Evolutionary conservation across 1,140 invertebrate species (phyloP).

Genomic region (Tetragonula clypearis): DNA sequence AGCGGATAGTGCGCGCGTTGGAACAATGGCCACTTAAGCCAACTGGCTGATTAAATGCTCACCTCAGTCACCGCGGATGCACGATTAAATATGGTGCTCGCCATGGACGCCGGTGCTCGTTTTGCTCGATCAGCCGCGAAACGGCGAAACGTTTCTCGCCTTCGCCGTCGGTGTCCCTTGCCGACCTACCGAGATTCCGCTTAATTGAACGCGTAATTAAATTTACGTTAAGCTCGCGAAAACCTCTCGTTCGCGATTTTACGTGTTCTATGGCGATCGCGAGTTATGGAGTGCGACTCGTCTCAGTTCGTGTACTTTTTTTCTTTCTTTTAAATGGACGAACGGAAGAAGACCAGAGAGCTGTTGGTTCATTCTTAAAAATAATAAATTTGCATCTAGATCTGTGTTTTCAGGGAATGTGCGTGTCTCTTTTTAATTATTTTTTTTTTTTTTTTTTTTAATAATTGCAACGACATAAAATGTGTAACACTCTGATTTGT

Average conservation of each 20-base stretch:
- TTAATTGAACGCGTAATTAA: background rate
- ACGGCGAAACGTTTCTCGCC: slow-evolving; percentile 1
- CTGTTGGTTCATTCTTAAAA: background rate
- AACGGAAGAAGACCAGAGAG: background rate
- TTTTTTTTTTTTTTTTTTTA: background rate
- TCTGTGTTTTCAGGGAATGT: background rate
- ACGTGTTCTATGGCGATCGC: background rate
- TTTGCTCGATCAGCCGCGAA: slow-evolving; percentile 43
- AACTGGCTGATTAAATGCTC: slow-evolving; percentile 60
- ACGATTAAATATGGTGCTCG: slow-evolving; percentile 42
- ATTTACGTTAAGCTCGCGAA: background rate
- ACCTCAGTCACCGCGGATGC: slow-evolving; percentile 38
- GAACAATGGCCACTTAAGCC: slow-evolving; percentile 68
- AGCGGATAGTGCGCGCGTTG: slow-evolving; percentile 52
- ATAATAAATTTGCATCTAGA: background rate
- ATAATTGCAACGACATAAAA: background rate
- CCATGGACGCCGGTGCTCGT: slow-evolving; percentile 17
- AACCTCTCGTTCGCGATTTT: background rate
- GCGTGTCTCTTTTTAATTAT: too few species aligned
- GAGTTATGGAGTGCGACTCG: background rate
- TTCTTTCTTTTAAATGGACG: background rate
- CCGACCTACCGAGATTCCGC: background rate
- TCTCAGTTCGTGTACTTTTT: background rate
- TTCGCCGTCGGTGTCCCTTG: background rate
- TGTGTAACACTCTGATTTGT: too few species aligned